phyloP scores from a whole-genome alignment of 2,888 invertebrate genomes.

The Phlogophora meticulosa region DNA sequence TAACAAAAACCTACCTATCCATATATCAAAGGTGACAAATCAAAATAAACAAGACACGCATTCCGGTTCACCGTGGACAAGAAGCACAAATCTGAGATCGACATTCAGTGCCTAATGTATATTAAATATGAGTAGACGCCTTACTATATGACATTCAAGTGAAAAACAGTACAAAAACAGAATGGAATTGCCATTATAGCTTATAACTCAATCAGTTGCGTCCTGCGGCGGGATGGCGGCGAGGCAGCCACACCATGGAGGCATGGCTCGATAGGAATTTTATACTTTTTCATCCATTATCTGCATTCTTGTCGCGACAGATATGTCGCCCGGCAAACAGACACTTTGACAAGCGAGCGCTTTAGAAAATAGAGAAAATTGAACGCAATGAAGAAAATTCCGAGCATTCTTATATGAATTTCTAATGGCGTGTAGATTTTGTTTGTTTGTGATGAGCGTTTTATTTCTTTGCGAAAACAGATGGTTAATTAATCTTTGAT shows the following conservation, averaged over 20 bases:
- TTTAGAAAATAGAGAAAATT: slow-evolving; percentile 79
- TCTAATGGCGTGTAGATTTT: slow-evolving; percentile 54
- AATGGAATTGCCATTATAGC: slow-evolving; percentile 88
- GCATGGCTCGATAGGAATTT: slow-evolving; percentile 83
- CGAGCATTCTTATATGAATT: slow-evolving; percentile 71
- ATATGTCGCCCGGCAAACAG: slow-evolving; percentile 78
- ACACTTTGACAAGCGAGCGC: slow-evolving; percentile 73
- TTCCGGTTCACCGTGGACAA: slow-evolving; percentile 79
- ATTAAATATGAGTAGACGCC: slow-evolving; percentile 85
- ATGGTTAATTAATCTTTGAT: background rate
- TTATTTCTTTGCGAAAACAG: background rate
- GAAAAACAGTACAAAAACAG: slow-evolving; percentile 89
- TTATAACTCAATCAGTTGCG: slow-evolving; percentile 89
- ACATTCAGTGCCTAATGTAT: slow-evolving; percentile 84
- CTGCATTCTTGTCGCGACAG: slow-evolving; percentile 80
- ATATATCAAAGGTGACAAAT: slow-evolving; percentile 89
- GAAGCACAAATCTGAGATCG: slow-evolving; percentile 83
- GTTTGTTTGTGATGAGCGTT: slow-evolving; percentile 7
- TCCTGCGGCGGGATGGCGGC: slow-evolving; percentile 69
- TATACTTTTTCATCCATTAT: slow-evolving; percentile 87
- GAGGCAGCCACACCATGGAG: slow-evolving; percentile 30
- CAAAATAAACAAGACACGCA: slow-evolving; percentile 88
- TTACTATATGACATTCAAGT: slow-evolving; percentile 82
- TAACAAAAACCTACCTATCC: slow-evolving; percentile 82
- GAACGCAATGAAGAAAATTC: slow-evolving; percentile 79